Evolutionary conservation across 1,140 invertebrate genomes (phyloP).

Genomic region (Drosophila ironensis): DNA sequence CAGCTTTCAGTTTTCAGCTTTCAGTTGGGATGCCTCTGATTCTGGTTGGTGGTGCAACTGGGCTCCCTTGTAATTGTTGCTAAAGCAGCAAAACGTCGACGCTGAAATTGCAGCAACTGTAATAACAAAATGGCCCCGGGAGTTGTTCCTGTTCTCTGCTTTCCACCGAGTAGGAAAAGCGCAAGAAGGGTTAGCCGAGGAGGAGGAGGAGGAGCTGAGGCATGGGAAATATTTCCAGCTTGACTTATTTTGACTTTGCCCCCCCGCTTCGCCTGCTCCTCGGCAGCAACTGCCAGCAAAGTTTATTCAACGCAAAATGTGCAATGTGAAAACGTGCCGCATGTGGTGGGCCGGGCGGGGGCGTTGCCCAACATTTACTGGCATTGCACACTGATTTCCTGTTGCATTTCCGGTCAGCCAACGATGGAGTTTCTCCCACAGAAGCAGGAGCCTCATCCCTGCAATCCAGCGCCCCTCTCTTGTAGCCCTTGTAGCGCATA

Average conservation of each 20-base stretch:
- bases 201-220: not conserved
- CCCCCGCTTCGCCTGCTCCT: not conserved
- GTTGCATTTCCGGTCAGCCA: slow-evolving; percentile 60
- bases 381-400: slow-evolving; percentile 69
- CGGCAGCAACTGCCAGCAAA: slow-evolving; percentile 43
- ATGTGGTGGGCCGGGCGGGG: slow-evolving; percentile 12
- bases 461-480: not conserved
- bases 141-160: slow-evolving; percentile 55
- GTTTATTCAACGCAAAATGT: slow-evolving; percentile 77
- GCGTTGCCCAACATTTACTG: slow-evolving; percentile 41
- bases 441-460: not conserved
- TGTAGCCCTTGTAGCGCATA: slow-evolving; percentile 14
- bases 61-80: slow-evolving; percentile 59
- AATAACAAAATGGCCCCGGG: slow-evolving; percentile 74
- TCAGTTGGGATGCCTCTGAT: not conserved
- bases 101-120: slow-evolving; percentile 74
- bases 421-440: not conserved
- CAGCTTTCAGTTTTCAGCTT: not conserved
- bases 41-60: slow-evolving; percentile 10
- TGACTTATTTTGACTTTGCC: slow-evolving; percentile 74
- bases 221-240: slow-evolving; percentile 64
- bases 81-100: slow-evolving; percentile 59
- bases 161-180: not conserved
- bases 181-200: not conserved
- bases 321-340: slow-evolving; percentile 54